A percentile compares a stretch with the other conserved stretches of the same genome.
phyloP scores from a whole-genome alignment of 2,113 vertebrate genomes.

The Thomomys bottae region DNA sequence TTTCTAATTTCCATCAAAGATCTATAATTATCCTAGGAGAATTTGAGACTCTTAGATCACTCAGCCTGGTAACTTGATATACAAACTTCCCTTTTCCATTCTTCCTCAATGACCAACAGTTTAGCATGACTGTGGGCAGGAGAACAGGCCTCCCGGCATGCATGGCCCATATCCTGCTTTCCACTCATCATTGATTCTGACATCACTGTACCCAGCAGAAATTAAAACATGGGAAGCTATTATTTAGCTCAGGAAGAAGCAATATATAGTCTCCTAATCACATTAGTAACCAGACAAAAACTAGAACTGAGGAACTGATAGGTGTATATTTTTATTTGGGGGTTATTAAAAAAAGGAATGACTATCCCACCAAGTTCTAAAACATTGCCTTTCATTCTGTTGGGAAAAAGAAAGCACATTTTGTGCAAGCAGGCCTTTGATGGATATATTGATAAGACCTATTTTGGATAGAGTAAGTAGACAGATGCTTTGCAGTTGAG shows the following conservation, averaged over 20 bases:
- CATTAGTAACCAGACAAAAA: background rate
- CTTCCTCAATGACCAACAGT: background rate
- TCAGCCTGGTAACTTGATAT: background rate
- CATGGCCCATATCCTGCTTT: background rate
- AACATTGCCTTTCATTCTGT: background rate
- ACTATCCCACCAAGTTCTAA: background rate
- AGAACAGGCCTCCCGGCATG: background rate
- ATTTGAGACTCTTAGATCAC: background rate
- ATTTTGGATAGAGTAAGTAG: background rate
- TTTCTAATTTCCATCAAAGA: background rate
- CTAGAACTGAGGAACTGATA: constrained; percentile 10
- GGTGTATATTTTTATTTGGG: background rate
- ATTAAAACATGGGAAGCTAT: constrained; percentile 26
- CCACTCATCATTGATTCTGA: background rate
- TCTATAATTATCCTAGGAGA: background rate
- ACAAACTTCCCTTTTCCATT: background rate
- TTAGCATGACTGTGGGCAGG: background rate
- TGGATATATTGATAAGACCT: constrained; percentile 54
- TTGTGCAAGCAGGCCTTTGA: constrained; percentile 41
- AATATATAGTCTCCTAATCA: background rate
- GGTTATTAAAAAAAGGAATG: constrained; percentile 41
- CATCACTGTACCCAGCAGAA: background rate
- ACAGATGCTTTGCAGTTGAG: background rate
- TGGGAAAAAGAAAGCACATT: background rate
- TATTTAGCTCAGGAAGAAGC: constrained; percentile 38